Conservation (phyloP, 2,797 vertebrate species). For the Scolopax bukidnonensis region DNA sequence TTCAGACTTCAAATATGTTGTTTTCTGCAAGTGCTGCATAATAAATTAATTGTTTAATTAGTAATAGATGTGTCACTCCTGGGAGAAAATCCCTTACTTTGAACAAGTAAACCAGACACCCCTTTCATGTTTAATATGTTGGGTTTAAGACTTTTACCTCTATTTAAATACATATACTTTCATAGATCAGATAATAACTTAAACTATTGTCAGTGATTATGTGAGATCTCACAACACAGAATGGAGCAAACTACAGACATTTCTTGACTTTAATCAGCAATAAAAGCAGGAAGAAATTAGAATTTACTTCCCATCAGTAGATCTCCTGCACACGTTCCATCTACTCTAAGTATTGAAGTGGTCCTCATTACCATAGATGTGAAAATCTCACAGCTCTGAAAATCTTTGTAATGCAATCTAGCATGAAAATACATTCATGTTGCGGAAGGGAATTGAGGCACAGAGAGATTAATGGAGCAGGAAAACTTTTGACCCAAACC, state of each 20-base stretch:
- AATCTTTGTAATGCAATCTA: neutral
- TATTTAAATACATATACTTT: constrained; percentile 72
- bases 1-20: constrained; percentile 72
- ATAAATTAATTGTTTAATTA: constrained; percentile 78
- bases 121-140: constrained; percentile 74
- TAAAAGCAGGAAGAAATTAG: constrained; percentile 75
- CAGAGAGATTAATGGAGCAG: neutral
- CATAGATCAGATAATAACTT: constrained; percentile 80
- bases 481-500: neutral
- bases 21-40: constrained; percentile 71
- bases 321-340: constrained; percentile 57
- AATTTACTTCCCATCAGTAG: constrained; percentile 75
- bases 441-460: neutral
- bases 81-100: constrained; percentile 62
- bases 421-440: neutral
- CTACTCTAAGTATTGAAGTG: neutral
- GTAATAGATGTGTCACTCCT: constrained; percentile 71
- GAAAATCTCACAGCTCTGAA: neutral
- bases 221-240: constrained; percentile 78
- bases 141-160: constrained; percentile 77
- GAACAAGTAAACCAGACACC: constrained; percentile 71
- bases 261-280: constrained; percentile 78
- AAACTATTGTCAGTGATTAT: constrained; percentile 81
- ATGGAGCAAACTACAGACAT: constrained; percentile 72
- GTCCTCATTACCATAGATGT: constrained; percentile 35